A percentile compares a stretch with the other conserved stretches of the same genome.
phyloP scores from a whole-genome alignment of 1,140 invertebrate species.

The Hyles euphorbiae region DNA sequence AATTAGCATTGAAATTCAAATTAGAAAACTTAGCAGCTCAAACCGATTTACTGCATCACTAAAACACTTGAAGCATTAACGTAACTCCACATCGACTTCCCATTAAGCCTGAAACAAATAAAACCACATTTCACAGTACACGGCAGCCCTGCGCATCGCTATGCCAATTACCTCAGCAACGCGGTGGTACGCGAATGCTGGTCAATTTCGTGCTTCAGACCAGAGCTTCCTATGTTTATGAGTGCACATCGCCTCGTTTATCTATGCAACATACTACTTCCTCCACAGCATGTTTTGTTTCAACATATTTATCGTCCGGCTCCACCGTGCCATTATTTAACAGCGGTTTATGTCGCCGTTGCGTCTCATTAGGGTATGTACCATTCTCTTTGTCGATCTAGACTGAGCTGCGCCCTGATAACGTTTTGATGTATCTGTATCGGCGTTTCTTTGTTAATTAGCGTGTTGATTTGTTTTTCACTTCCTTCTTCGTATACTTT shows the following conservation, averaged over 20 bases:
- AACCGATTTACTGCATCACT: no score
- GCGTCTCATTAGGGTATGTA: slow-evolving; percentile 55
- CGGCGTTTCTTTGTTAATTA: slow-evolving; percentile 4
- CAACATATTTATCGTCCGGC: slow-evolving; percentile 61
- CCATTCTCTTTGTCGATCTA: slow-evolving; percentile 39
- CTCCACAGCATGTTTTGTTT: slow-evolving; percentile 62
- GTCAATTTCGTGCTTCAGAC: slow-evolving; percentile 56
- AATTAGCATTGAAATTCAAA: no score
- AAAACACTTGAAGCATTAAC: no score
- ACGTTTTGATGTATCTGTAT: slow-evolving; percentile 28
- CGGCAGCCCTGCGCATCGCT: background rate
- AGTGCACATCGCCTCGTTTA: slow-evolving; percentile 42
- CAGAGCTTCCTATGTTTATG: slow-evolving; percentile 52
- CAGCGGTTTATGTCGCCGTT: slow-evolving; percentile 32
- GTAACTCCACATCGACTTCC: no score
- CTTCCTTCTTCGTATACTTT: background rate
- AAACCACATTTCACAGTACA: background rate
- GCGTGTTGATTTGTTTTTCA: slow-evolving; percentile 1
- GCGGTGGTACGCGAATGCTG: slow-evolving; percentile 54
- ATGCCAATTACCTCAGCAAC: slow-evolving; percentile 62
- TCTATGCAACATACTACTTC: slow-evolving; percentile 65
- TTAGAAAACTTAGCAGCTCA: no score
- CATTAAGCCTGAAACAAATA: no score
- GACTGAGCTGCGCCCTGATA: slow-evolving; percentile 41
- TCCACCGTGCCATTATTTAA: slow-evolving; percentile 48